These are phyloP conservation scores for Megalopta genalis DNA, from an alignment of 1,140 invertebrate species.

Conservation along the genomic window DNA sequence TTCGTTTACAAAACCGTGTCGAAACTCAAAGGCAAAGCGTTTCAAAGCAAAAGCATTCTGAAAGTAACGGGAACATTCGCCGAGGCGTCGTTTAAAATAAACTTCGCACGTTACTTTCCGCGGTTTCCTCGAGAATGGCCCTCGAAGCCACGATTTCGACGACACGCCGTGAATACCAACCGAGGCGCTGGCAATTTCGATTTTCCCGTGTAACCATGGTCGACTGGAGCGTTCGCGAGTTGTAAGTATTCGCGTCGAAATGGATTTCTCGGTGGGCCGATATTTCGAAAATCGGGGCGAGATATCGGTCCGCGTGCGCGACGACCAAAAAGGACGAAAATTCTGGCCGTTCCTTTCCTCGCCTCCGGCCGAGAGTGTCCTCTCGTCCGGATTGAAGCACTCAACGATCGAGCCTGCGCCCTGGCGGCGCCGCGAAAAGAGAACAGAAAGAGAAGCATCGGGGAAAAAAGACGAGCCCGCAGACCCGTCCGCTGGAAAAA, in stretches of 20 bases:
- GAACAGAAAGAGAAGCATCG: background rate
- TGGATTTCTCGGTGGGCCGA: slow-evolving; percentile 7
- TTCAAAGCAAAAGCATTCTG: too few species aligned
- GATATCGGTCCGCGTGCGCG: slow-evolving; percentile 11
- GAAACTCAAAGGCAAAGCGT: too few species aligned
- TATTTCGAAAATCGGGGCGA: slow-evolving; percentile 46
- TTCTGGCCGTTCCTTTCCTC: slow-evolving; percentile 11
- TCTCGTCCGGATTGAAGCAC: slow-evolving; percentile 50
- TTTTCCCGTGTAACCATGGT: background rate
- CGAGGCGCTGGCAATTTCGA: background rate
- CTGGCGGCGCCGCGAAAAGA: slow-evolving; percentile 35
- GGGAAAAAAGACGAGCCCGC: background rate
- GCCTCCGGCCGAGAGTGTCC: slow-evolving; percentile 32
- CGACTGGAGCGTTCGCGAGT: background rate
- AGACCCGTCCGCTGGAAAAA: background rate
- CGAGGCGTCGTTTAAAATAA: too few species aligned
- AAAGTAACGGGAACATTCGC: too few species aligned
- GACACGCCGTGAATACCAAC: background rate
- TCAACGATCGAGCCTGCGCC: slow-evolving; percentile 46
- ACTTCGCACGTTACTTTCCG: too few species aligned
- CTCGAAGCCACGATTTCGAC: background rate
- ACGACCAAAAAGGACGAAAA: slow-evolving; percentile 31
- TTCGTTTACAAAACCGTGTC: too few species aligned
- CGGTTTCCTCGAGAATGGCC: too few species aligned
- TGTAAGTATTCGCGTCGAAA: slow-evolving; percentile 26